Percentiles rank a stretch among this genome's conserved stretches.
phyloP scores from a whole-genome alignment of 2,113 vertebrate genomes.

The Anseranas semipalmata region DNA sequence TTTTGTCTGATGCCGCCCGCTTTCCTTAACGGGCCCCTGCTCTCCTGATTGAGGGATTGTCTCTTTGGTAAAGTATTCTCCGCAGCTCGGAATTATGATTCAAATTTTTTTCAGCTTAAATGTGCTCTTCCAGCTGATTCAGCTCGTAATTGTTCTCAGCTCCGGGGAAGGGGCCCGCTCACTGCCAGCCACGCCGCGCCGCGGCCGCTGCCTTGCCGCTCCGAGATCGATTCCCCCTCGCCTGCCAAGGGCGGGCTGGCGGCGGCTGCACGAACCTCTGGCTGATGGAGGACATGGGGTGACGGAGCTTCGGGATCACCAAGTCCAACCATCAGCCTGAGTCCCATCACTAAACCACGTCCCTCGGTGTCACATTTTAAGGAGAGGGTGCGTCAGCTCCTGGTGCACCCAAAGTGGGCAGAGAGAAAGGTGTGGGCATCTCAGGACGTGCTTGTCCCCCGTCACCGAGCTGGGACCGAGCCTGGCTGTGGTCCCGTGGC shows the following conservation, averaged over 20 bases:
- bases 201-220: neutral
- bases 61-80: slow-evolving; percentile 47
- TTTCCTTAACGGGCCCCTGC: slow-evolving; percentile 52
- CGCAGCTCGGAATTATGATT: slow-evolving; percentile 60
- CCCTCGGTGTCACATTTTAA: neutral
- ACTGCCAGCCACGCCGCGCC: neutral
- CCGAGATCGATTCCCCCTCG: neutral
- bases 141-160: slow-evolving; percentile 40
- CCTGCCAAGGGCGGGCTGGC: neutral
- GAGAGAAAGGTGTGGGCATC: neutral
- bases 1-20: slow-evolving; percentile 39
- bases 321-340: neutral
- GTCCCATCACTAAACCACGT: too few relatives aligned
- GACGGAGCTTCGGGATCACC: neutral
- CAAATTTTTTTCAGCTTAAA: slow-evolving; percentile 31
- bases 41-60: slow-evolving; percentile 71
- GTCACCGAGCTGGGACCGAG: neutral
- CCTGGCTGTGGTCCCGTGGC: neutral
- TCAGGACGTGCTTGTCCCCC: neutral
- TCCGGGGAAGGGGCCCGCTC: neutral
- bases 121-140: slow-evolving; percentile 57
- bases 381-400: neutral
- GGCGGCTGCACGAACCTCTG: too few relatives aligned
- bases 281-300: neutral
- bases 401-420: accelerated